A percentile compares a stretch with the other conserved stretches of the same genome.
Conservation (phyloP, 2,888 invertebrate genomes). For the Dromius quadrimaculatus region DNA sequence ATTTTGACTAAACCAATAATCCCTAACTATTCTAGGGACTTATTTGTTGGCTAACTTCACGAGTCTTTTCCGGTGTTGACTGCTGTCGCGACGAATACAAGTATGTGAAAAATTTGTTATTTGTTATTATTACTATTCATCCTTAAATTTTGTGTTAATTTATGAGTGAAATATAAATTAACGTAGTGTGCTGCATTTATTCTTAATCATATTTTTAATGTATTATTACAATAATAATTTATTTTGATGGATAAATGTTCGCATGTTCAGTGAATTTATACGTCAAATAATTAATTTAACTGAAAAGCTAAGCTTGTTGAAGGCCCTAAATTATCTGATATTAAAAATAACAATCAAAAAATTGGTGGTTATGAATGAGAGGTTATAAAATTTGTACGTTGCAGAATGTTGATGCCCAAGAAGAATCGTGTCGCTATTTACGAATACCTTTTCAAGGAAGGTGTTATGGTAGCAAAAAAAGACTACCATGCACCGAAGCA, state of each 20-base stretch:
- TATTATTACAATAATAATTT: conserved; percentile 1
- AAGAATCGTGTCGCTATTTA: conserved; percentile 96
- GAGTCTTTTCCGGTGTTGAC: conserved; percentile 48
- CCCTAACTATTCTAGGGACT: conserved; percentile 19
- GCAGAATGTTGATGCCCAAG: conserved; percentile 99
- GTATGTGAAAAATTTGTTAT: conserved; percentile 43
- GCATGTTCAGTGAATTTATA: conserved; percentile 16
- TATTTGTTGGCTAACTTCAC: conserved; percentile 35
- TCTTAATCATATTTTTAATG: conserved; percentile 32
- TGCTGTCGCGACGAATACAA: conserved; percentile 40
- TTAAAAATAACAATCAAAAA: neutral
- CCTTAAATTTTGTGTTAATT: conserved; percentile 32
- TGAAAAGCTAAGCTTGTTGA: conserved; percentile 39
- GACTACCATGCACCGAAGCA: conserved; percentile 99
- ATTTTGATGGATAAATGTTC: neutral
- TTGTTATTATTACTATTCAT: conserved; percentile 40
- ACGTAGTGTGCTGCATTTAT: conserved; percentile 4
- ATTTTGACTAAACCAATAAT: neutral
- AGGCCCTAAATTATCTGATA: conserved; percentile 30
- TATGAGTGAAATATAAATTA: conserved; percentile 31
- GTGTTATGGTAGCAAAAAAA: conserved; percentile 99
- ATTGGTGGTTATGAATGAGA: neutral
- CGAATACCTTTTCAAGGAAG: conserved; percentile 98
- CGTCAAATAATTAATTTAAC: conserved; percentile 34
- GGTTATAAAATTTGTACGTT: no score